Base-by-base conservation (phyloP, 2,797 vertebrate genomes). In the Florisuga fusca region DNA sequence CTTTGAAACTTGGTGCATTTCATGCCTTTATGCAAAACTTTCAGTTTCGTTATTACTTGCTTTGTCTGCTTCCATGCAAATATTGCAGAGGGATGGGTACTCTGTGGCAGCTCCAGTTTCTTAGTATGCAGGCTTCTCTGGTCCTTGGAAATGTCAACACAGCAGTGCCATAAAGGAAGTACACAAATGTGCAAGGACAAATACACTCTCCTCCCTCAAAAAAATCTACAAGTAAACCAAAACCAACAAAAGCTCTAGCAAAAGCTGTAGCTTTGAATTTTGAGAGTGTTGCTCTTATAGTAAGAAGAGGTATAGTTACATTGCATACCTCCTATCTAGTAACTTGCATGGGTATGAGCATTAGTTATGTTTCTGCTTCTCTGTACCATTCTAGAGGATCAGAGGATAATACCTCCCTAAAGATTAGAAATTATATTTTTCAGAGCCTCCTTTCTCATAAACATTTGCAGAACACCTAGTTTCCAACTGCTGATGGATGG, bases 291-390 rank as follows among this genome's bases (percentile, higher is more conserved):
- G 41, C 50, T 71, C 3, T 55, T 69, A 4, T n/a, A 48, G 9
- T 41, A 84, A 45, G 53, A 87, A 41, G 53, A 55, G 46, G 31
- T 84, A 15, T 19, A 62, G 62, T 20, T 45, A 31, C 1, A 20
- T 4, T 11, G 4, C 1, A 1, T 63, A 55, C 25, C 38, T 85
- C 59, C 27, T 18, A 1, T 51, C 31, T 26, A 5, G 21, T n/a
- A 6, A 36, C 15, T 72, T 80, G 54, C 41, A 2, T 50, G 23
- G n/a, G 6, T 58, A 61, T 72, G 23, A 51, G 46, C 26, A 6
- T 78, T 75, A 31, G n/a, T 3, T 34, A 4, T 13, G 16, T 55
- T 45, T 27, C 45, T 43, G 29, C 38, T 73, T 43, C 50, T 43
- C 45, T 55, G 15, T 84, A 2, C 38, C 63, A 22, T 54, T 85